phyloP scores from a whole-genome alignment of 2,113 vertebrate species.

The Pomatorhinus ruficollis region DNA sequence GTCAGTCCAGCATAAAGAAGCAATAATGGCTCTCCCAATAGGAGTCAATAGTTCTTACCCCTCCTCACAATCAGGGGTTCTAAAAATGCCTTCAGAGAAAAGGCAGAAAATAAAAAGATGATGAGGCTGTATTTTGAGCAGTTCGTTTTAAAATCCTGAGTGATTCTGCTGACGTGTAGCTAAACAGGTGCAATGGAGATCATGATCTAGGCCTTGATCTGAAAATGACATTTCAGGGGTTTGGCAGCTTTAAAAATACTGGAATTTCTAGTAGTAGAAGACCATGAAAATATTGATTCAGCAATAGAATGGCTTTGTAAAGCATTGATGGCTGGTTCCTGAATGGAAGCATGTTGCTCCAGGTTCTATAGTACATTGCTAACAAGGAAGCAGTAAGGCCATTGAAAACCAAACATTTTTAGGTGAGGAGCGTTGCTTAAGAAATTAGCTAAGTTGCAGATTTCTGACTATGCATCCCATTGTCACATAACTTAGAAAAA shows the following conservation, averaged over 20 bases:
- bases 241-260: slow-evolving; percentile 28
- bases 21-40: background rate
- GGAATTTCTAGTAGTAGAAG: slow-evolving; percentile 48
- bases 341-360: slow-evolving; percentile 4
- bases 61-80: background rate
- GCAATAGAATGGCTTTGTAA: slow-evolving; percentile 52
- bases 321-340: slow-evolving; percentile 38
- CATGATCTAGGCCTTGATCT: slow-evolving; percentile 17
- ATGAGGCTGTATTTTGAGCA: background rate
- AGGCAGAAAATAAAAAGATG: background rate
- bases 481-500: slow-evolving; percentile 39
- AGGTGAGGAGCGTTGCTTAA: background rate
- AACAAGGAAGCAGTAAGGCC: slow-evolving; percentile 49
- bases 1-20: background rate
- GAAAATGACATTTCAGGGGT: slow-evolving; percentile 29
- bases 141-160: background rate
- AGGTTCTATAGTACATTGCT: slow-evolving; percentile 12
- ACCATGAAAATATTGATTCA: slow-evolving; percentile 64
- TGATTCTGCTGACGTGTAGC: background rate
- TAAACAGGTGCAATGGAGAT: background rate
- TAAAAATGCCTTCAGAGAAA: background rate
- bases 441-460: background rate
- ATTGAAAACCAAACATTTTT: background rate
- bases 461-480: background rate
- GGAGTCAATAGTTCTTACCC: background rate